Evolutionary conservation across 2,888 invertebrate species (phyloP).

Genomic region (Chorisops tibialis): DNA sequence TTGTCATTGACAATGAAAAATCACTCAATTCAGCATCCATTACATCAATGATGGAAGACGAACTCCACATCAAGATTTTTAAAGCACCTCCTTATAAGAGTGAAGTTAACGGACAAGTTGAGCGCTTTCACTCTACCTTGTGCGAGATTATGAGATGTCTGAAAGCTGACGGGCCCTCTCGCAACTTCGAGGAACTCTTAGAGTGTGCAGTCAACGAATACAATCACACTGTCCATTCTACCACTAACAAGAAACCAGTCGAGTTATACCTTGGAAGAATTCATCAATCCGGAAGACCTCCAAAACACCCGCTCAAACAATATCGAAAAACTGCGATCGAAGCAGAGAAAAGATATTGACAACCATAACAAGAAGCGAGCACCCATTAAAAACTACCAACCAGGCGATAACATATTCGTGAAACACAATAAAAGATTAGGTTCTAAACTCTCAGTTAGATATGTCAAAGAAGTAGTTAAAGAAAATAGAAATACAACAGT

Average conservation of each 20-base stretch:
- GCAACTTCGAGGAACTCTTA: conserved; percentile 31
- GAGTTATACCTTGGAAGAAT: conserved; percentile 31
- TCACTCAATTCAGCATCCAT: conserved; percentile 22
- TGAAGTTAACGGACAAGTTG: conserved; percentile 16
- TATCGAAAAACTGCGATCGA: too few species aligned
- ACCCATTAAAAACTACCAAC: too few species aligned
- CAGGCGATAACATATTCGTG: too few species aligned
- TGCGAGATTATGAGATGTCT: conserved; percentile 34
- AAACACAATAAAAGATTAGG: conserved; percentile 14
- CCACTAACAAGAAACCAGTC: conserved; percentile 31
- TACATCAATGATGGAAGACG: conserved; percentile 24
- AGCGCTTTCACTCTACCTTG: neutral
- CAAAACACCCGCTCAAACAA: neutral
- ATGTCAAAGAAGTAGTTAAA: too few species aligned
- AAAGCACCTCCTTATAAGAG: neutral
- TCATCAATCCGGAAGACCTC: conserved; percentile 7
- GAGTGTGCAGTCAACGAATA: conserved; percentile 28
- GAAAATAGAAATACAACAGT: too few species aligned
- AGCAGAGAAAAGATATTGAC: neutral
- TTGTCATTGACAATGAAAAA: conserved; percentile 33
- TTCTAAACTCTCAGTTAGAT: too few species aligned
- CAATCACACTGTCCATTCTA: conserved; percentile 24
- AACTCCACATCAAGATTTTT: conserved; percentile 13
- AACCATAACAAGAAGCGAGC: too few species aligned
- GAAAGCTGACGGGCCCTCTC: conserved; percentile 17